Percentiles rank a stretch among this genome's conserved stretches.
These are phyloP conservation scores for Pelodiscus sinensis DNA, from an alignment of 2,113 vertebrate genomes.

Conservation along the genomic window DNA sequence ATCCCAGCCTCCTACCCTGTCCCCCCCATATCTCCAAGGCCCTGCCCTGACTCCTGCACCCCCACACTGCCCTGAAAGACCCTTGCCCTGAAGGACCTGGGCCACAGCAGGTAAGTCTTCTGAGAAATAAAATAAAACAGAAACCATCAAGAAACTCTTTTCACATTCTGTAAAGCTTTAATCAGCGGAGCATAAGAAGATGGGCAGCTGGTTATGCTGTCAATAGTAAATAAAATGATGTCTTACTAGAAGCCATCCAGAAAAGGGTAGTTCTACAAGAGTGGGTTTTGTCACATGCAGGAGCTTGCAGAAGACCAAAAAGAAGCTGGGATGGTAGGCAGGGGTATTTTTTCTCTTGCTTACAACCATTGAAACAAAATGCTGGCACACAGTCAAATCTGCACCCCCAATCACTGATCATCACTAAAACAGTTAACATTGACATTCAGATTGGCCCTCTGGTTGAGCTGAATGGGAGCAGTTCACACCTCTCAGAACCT, in stretches of 20 bases:
- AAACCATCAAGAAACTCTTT: neutral
- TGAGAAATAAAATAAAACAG: neutral
- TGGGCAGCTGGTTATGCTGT: neutral
- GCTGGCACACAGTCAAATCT: neutral
- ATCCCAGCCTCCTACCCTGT: too few species aligned
- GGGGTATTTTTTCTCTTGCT: neutral
- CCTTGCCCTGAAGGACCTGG: too few species aligned
- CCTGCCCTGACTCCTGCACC: too few species aligned
- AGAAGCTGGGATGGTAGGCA: neutral
- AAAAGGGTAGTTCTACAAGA: neutral
- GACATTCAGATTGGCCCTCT: neutral
- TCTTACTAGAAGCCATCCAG: accelerated
- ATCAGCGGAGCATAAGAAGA: neutral
- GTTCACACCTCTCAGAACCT: neutral
- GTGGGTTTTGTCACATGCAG: neutral
- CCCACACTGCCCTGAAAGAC: too few species aligned
- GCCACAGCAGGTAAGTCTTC: too few species aligned
- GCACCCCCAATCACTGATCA: neutral
- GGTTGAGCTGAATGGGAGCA: neutral
- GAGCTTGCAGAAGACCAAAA: neutral
- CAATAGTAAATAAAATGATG: neutral
- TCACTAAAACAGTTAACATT: accelerated
- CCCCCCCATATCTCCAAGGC: too few species aligned
- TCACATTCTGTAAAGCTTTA: neutral
- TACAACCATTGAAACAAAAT: neutral